A percentile compares a stretch with the other conserved stretches of the same genome.
Evolutionary conservation across 53 echinoderm and acorn worm genomes (phyloP).

Genomic region (Holothuria scabra): DNA sequence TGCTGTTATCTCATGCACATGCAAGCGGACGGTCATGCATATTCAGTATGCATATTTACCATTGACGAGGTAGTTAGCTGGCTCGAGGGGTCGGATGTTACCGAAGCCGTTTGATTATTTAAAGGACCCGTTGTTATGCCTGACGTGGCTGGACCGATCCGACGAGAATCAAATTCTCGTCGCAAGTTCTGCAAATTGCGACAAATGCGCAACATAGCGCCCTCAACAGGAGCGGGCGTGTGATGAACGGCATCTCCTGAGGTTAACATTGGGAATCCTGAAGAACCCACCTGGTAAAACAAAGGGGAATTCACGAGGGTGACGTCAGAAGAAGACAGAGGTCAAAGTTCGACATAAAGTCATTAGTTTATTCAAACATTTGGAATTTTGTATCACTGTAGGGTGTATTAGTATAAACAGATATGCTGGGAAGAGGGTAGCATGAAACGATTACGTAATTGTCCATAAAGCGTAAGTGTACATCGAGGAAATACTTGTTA

Average conservation of each 20-base stretch:
- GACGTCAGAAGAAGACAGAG: slow-evolving; percentile 36
- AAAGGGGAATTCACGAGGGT: slow-evolving; percentile 42
- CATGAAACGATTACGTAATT: too few species aligned
- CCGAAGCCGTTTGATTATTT: slow-evolving; percentile 66
- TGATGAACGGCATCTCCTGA: slow-evolving; percentile 85
- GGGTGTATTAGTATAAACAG: too few species aligned
- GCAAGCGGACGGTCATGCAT: slow-evolving; percentile 37
- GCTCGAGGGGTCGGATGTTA: slow-evolving; percentile 60
- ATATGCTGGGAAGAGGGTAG: too few species aligned
- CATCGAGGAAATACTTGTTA: too few species aligned
- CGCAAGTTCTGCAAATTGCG: slow-evolving; percentile 91
- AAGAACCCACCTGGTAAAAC: slow-evolving; percentile 86
- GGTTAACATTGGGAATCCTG: slow-evolving; percentile 82
- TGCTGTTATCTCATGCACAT: slow-evolving; percentile 48
- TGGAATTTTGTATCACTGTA: neutral
- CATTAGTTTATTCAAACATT: neutral
- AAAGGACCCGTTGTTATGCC: slow-evolving; percentile 68
- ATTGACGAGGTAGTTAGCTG: slow-evolving; percentile 78
- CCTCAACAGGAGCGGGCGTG: slow-evolving; percentile 93
- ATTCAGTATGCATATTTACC: slow-evolving; percentile 69
- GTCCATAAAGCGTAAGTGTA: too few species aligned
- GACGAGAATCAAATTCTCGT: slow-evolving; percentile 92
- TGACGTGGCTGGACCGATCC: slow-evolving; percentile 73
- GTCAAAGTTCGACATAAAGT: neutral
- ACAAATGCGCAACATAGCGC: slow-evolving; percentile 96